Base-by-base conservation (phyloP, 2,888 invertebrate species). In the Andrena chrysosceles region DNA sequence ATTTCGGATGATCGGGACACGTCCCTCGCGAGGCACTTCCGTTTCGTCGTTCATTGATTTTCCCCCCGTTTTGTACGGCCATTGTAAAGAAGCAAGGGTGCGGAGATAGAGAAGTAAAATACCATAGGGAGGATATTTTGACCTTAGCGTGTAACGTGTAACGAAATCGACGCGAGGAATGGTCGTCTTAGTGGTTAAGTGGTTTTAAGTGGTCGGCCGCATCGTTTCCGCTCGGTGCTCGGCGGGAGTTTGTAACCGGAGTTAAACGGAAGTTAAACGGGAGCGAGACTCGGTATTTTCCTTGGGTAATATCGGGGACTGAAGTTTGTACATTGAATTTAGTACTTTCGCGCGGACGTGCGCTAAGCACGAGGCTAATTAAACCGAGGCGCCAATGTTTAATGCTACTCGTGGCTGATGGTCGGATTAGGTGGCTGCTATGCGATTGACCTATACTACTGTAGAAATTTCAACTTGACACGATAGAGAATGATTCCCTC, bases 91-190 rank as follows among this genome's bases (percentile, higher is more conserved):
- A 73, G 64, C 64, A 23, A 33, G 56, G 26, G 63, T 26, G 68
- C n/a, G 23, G 56, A 29, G 33, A 64, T 33, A 20, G 42, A 72
- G 52, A 67, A 71, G 54, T 70, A 70, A 81, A 71, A 70, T 73
- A 72, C 76, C 76, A 73, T 73, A 81, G 59, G 74, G 56, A 35
- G 54, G 70, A 82, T 84, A 78, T 83, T 83, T 84, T 83, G 84
- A 83, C 83, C 77, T 83, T 82, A 83, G 74, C 70, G 71, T 69
- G 66, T 72, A 72, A 77, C 77, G 67, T 67, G 59, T 83, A 81
- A 83, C 77, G 59, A 83, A 81, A 71, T 83, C 67, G 72, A 70
- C 64, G 73, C 69, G 66, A 62, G 48, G 72, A 56, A 59, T 49
- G 56, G 71, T 72, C 69, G 69, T 81, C 69, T 73, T 83, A 83